Conservation (phyloP, 2,113 vertebrate genomes). For the Aepyceros melampus region DNA sequence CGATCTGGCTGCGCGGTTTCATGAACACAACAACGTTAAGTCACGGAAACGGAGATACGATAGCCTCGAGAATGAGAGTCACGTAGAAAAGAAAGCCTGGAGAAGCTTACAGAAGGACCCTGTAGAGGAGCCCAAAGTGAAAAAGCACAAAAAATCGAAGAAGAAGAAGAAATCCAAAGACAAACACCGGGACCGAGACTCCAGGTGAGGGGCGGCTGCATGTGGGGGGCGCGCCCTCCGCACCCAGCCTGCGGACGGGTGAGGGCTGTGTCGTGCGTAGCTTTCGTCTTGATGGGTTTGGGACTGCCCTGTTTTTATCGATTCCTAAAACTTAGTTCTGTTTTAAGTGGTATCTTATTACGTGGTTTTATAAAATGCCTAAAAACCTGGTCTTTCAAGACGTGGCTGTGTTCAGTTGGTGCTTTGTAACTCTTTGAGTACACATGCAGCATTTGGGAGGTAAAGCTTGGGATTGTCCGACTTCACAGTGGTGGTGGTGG, state of each 20-base stretch:
- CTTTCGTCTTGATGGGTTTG: background rate
- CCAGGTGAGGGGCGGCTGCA: slow-evolving; percentile 79
- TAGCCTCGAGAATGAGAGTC: slow-evolving; percentile 35
- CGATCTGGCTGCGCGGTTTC: background rate
- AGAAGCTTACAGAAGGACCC: slow-evolving; percentile 51
- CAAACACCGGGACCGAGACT: slow-evolving; percentile 84
- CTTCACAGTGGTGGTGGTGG: background rate
- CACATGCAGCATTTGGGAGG: rapidly evolving
- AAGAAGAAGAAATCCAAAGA: slow-evolving; percentile 95
- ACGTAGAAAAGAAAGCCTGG: slow-evolving; percentile 68
- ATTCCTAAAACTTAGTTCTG: background rate
- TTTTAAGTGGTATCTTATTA: background rate
- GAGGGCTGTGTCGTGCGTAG: rapidly evolving
- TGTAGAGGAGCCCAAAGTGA: slow-evolving; percentile 75
- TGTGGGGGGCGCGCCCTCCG: background rate
- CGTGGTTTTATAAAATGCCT: background rate
- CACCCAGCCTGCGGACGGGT: rapidly evolving
- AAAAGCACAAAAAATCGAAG: slow-evolving; percentile 92
- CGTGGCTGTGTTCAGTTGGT: background rate
- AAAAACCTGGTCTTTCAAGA: background rate
- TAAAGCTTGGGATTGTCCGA: background rate
- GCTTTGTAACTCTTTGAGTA: background rate
- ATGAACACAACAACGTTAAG: background rate
- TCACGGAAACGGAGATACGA: slow-evolving; percentile 57
- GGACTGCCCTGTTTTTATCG: background rate